phyloP scores from a whole-genome alignment of 2,797 vertebrate species.

The Pipistrellus nathusii region DNA sequence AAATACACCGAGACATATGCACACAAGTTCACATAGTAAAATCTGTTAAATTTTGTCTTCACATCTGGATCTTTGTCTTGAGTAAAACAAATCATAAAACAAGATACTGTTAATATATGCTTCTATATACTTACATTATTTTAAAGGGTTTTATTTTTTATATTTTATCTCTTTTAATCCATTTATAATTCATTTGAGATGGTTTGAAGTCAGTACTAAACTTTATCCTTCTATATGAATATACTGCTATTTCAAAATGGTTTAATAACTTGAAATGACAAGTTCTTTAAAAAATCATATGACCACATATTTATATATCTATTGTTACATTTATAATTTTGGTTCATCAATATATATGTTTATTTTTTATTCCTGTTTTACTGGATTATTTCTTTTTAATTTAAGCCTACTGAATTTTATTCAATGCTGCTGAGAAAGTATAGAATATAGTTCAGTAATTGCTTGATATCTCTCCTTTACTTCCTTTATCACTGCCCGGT shows the following conservation, averaged over 20 bases:
- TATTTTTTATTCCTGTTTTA: neutral
- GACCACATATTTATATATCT: neutral
- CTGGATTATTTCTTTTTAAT: neutral
- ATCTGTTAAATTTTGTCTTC: neutral
- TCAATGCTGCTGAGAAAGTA: neutral
- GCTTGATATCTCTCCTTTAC: neutral
- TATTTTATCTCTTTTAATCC: neutral
- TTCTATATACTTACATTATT: neutral
- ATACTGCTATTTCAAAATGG: neutral
- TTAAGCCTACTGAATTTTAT: neutral
- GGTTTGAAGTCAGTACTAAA: neutral
- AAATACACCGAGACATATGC: neutral
- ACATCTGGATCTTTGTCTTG: neutral
- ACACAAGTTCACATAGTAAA: neutral
- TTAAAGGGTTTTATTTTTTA: neutral
- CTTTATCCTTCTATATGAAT: neutral
- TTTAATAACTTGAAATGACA: neutral
- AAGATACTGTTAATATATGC: neutral
- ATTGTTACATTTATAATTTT: neutral
- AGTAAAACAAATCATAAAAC: neutral
- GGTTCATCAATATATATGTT: neutral
- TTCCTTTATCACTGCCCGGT: neutral
- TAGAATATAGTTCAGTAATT: neutral
- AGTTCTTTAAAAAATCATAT: neutral
- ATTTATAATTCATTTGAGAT: neutral